These are phyloP conservation scores for Buteo buteo DNA, from an alignment of 2,113 vertebrate genomes.

Conservation along the genomic window DNA sequence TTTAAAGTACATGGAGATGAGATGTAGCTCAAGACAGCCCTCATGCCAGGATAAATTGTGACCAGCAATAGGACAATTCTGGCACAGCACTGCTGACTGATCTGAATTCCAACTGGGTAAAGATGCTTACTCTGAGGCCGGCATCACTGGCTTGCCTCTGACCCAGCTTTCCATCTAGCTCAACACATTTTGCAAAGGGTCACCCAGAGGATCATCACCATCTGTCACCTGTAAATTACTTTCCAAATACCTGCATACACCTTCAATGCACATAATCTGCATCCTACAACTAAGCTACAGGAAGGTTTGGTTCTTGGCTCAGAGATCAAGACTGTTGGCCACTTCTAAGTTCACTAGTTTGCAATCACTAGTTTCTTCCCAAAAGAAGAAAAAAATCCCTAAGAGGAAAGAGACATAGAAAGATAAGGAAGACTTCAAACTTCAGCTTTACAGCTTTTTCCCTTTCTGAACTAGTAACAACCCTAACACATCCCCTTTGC, in stretches of 20 bases:
- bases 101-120: not conserved
- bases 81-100: not conserved
- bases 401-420: not conserved
- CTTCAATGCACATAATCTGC: not conserved
- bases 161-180: not conserved
- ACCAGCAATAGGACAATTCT: not conserved
- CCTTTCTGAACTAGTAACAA: not conserved
- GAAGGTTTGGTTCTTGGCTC: not conserved
- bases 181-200: not conserved
- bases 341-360: not conserved
- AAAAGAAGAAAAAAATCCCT: not conserved
- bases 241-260: not conserved
- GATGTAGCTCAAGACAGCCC: not conserved
- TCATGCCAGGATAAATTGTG: not conserved
- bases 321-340: not conserved
- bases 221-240: not conserved
- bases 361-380: not conserved
- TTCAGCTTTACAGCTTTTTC: not conserved
- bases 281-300: not conserved
- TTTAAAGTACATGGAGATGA: not conserved
- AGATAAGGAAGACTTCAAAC: not conserved
- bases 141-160: not conserved
- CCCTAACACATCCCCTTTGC: not conserved
- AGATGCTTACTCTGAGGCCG: not conserved
- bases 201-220: not conserved